Evolutionary conservation across 2,888 invertebrate genomes (phyloP), one percentile per base, ranked within the genome.

Genomic region (Diplolepis rosae): DNA sequence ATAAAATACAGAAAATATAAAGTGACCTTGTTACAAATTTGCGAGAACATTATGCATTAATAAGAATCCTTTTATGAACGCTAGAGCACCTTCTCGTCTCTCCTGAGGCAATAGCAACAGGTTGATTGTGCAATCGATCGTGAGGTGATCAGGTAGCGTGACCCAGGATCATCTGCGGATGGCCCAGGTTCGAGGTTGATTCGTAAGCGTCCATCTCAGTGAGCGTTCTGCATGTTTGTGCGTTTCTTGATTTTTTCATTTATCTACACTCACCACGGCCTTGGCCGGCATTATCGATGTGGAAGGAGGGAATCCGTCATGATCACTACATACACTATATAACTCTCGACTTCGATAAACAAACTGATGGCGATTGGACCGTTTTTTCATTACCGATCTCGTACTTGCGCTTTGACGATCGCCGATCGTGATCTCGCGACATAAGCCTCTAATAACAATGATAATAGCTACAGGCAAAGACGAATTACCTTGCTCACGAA

Each of bases 71-170:
- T 56, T 42, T 45, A 65, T 35, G 27, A 65, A 39, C 22, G 32
- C 22, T 28, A 30, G 18, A 18, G 56, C 28, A 27, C 30, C 28
- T 30, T 52, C 52, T 27, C 30, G 15, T 54, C 54, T 54, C 13
- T 65, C 65, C 27, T 42, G 28, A 27, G 32, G 18, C 54, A 54
- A 30, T 28, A 52, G 28, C 30, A 15, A 30, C 28, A 52, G 69
- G 45, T 28, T 42, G 22, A 67, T 79, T 78, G 75, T 77, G 79
- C 68, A 77, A 78, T 68, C 70, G 71, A 68, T 72, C 73, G 72
- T 73, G 73, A 77, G 75, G 74, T 71, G 75, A 77, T 72, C 76
- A 73, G 76, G 78, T 78, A 72, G 70, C 71, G 70, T 73, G 73
- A 75, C 69, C 74, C 69, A 65, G 65, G 70, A 73, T 69, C 52